These are phyloP conservation scores for Pseudomyrmex sp. DNA, from an alignment of 1,140 invertebrate genomes.

Conservation along the genomic window DNA sequence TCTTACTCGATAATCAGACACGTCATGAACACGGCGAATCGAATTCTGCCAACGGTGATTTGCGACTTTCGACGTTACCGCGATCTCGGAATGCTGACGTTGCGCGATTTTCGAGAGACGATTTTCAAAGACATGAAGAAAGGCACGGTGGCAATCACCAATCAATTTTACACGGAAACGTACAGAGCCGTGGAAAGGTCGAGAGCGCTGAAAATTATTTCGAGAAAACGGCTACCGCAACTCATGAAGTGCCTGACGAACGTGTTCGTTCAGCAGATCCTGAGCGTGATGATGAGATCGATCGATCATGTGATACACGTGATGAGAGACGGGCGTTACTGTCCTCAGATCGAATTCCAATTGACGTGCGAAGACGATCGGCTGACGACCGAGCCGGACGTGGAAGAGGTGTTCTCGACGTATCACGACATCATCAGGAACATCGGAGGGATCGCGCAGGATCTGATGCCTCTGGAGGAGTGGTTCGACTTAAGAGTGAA, in stretches of 20 bases:
- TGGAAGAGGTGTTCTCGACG: conserved; percentile 73
- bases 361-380: conserved; percentile 74
- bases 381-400: conserved; percentile 76
- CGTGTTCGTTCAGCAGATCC: conserved; percentile 80
- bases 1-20: conserved; percentile 75
- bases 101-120: conserved; percentile 61
- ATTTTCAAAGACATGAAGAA: conserved; percentile 74
- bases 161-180: conserved; percentile 78
- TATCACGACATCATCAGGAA: conserved; percentile 78
- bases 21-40: conserved; percentile 73
- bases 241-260: conserved; percentile 78
- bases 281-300: conserved; percentile 80
- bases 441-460: conserved; percentile 76
- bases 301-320: conserved; percentile 79
- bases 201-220: conserved; percentile 62
- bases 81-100: conserved; percentile 44
- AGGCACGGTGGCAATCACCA: conserved; percentile 67
- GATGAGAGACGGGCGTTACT: conserved; percentile 69
- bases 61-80: conserved; percentile 69
- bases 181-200: conserved; percentile 67
- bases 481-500: conserved; percentile 71
- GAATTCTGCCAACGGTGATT: conserved; percentile 71
- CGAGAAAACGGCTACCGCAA: conserved; percentile 49
- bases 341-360: conserved; percentile 79
- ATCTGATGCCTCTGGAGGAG: conserved; percentile 81